A percentile compares a stretch with the other conserved stretches of the same genome.
phyloP scores from a whole-genome alignment of 1,140 invertebrate genomes.

The Drosophila malerkotliana region DNA sequence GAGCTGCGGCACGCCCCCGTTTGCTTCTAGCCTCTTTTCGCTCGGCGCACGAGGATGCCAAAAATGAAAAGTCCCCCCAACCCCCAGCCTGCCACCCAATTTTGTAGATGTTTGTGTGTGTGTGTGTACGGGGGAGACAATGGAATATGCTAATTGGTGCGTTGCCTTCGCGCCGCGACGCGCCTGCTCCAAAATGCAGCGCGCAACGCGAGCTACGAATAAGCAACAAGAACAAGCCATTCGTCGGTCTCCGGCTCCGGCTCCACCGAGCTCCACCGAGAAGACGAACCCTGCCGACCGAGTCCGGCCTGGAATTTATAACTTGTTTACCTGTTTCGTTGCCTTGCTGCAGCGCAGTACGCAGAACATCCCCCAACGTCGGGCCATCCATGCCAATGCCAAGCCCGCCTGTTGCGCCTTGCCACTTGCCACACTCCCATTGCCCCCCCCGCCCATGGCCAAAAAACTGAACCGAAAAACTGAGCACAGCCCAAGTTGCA shows the following conservation, averaged over 20 bases:
- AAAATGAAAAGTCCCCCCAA: conserved; percentile 70
- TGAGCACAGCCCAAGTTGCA: conserved; percentile 11
- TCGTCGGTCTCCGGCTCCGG: conserved; percentile 30
- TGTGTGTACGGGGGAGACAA: conserved; percentile 55
- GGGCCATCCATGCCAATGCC: conserved; percentile 44
- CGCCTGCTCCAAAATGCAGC: conserved; percentile 76
- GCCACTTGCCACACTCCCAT: background rate
- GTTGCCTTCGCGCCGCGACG: conserved; percentile 68
- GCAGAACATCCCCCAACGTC: conserved; percentile 61
- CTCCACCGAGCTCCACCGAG: conserved; percentile 39
- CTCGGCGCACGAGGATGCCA: conserved; percentile 65
- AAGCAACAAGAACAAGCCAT: conserved; percentile 81
- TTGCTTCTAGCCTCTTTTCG: conserved; percentile 40
- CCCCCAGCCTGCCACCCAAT: conserved; percentile 14
- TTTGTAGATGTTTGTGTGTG: conserved; percentile 8
- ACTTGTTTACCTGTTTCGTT: conserved; percentile 80
- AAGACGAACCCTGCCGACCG: conserved; percentile 19
- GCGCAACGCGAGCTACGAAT: conserved; percentile 73
- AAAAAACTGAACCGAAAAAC: background rate
- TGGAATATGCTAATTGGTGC: conserved; percentile 84
- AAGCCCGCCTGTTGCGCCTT: conserved; percentile 66
- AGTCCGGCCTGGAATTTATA: conserved; percentile 64
- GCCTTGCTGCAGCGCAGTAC: conserved; percentile 40
- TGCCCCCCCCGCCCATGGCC: background rate
- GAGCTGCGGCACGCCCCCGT: conserved; percentile 69